phyloP scores from a whole-genome alignment of 2,797 vertebrate genomes.

The Echeneis naucrates region DNA sequence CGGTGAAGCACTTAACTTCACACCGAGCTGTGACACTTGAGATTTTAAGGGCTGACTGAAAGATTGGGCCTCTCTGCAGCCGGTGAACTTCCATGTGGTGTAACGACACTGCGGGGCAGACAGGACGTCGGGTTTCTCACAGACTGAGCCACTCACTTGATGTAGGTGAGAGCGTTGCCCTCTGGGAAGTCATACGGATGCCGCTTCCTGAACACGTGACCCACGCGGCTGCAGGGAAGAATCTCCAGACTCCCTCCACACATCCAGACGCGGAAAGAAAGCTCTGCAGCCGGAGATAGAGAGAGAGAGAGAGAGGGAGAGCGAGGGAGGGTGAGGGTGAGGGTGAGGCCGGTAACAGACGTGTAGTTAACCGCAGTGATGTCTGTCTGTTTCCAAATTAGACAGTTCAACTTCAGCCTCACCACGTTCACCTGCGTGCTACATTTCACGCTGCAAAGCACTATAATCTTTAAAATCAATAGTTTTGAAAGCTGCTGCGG shows the following conservation, averaged over 20 bases:
- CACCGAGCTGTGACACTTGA: slow-evolving; percentile 19
- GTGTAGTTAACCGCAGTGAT: background rate
- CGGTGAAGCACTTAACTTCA: background rate
- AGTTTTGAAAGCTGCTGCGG: slow-evolving; percentile 24
- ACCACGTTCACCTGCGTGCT: slow-evolving; percentile 19
- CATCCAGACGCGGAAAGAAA: slow-evolving; percentile 99
- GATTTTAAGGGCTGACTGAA: slow-evolving; percentile 5
- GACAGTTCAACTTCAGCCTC: background rate
- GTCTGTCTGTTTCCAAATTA: background rate
- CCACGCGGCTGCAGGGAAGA: slow-evolving; percentile 96
- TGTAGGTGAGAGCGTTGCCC: slow-evolving; percentile 97
- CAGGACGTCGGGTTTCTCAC: background rate
- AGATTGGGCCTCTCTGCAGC: slow-evolving; percentile 17
- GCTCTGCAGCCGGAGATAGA: slow-evolving; percentile 84
- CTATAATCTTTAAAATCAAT: slow-evolving; percentile 31
- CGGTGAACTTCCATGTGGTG: background rate
- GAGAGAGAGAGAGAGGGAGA: slow-evolving; percentile 26
- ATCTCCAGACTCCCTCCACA: slow-evolving; percentile 98
- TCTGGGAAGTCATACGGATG: slow-evolving; percentile 98
- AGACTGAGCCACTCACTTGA: slow-evolving; percentile 86
- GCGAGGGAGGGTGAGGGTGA: slow-evolving; percentile 21
- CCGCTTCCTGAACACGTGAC: slow-evolving; percentile 97
- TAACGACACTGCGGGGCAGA: background rate
- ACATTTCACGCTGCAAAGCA: slow-evolving; percentile 28
- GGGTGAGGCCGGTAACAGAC: background rate